A percentile compares a stretch with the other conserved stretches of the same genome.
Evolutionary conservation across 2,888 invertebrate genomes (phyloP).

Genomic region (Stenurella melanura): DNA sequence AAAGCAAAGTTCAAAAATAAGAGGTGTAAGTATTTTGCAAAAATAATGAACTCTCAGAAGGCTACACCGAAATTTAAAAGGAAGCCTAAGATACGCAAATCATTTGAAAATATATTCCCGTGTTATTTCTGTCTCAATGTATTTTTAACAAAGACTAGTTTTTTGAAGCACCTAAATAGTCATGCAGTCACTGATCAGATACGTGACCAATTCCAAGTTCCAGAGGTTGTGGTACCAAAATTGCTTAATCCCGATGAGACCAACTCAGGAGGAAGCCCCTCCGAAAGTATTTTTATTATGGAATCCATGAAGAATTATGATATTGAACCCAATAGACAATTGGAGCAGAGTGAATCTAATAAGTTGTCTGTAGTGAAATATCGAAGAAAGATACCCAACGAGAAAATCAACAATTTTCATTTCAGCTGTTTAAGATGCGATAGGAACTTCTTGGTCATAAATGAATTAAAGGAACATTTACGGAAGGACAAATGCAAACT

Average conservation of each 20-base stretch:
- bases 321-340: not conserved
- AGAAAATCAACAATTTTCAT: slow-evolving; percentile 41
- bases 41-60: not conserved
- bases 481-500: slow-evolving; percentile 38
- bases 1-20: slow-evolving; percentile 45
- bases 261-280: not conserved
- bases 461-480: slow-evolving; percentile 44
- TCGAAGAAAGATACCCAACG: slow-evolving; percentile 36
- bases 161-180: slow-evolving; percentile 40
- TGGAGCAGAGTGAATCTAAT: not conserved
- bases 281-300: not conserved
- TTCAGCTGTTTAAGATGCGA: slow-evolving; percentile 47
- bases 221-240: slow-evolving; percentile 17
- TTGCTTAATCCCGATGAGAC: not conserved
- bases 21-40: slow-evolving; percentile 43
- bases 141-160: slow-evolving; percentile 41
- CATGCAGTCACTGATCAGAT: slow-evolving; percentile 4
- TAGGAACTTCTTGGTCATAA: slow-evolving; percentile 44
- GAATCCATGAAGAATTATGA: not conserved
- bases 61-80: not conserved
- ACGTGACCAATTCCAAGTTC: slow-evolving; percentile 27
- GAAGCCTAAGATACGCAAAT: slow-evolving; percentile 11
- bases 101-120: slow-evolving; percentile 29
- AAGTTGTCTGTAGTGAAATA: slow-evolving; percentile 21
- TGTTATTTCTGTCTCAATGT: slow-evolving; percentile 49